Percentiles rank a stretch among this genome's conserved stretches.
Evolutionary conservation across 2,888 invertebrate species (phyloP).

Genomic region (Drosophila neonasuta): DNA sequence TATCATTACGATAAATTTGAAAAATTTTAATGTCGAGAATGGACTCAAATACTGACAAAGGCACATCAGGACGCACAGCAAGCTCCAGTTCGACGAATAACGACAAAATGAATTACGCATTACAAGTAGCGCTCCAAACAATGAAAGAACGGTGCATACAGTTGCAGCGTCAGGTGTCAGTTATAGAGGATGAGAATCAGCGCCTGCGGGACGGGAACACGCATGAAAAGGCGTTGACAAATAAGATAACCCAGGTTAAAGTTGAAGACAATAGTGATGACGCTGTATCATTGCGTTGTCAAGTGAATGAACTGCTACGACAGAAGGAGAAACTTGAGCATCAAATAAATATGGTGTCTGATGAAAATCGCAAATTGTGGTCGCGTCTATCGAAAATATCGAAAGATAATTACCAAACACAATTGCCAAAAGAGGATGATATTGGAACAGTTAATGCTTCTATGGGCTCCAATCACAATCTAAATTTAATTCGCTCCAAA

Average conservation of each 20-base stretch:
- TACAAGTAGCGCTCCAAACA: conserved; percentile 90
- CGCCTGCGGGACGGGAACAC: conserved; percentile 82
- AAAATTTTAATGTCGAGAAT: conserved; percentile 22
- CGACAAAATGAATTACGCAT: conserved; percentile 63
- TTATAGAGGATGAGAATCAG: conserved; percentile 90
- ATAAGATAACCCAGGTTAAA: neutral
- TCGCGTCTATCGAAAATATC: conserved; percentile 86
- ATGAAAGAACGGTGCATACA: conserved; percentile 91
- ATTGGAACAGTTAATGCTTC: conserved; percentile 19
- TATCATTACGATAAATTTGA: neutral
- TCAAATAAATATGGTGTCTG: conserved; percentile 90
- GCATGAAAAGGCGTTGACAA: neutral
- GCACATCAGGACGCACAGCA: conserved; percentile 10
- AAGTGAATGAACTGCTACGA: conserved; percentile 87
- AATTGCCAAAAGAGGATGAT: conserved; percentile 31
- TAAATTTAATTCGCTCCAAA: conserved; percentile 84
- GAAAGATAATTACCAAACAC: conserved; percentile 82
- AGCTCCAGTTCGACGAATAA: conserved; percentile 22
- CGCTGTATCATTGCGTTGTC: conserved; percentile 84
- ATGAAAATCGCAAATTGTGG: conserved; percentile 92
- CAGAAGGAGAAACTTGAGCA: conserved; percentile 90
- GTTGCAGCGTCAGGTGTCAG: conserved; percentile 87
- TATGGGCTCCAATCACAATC: conserved; percentile 78
- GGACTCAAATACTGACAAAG: conserved; percentile 41
- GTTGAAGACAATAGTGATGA: conserved; percentile 28